phyloP scores from a whole-genome alignment of 1,140 invertebrate genomes.

The Chionoecetes opilio region DNA sequence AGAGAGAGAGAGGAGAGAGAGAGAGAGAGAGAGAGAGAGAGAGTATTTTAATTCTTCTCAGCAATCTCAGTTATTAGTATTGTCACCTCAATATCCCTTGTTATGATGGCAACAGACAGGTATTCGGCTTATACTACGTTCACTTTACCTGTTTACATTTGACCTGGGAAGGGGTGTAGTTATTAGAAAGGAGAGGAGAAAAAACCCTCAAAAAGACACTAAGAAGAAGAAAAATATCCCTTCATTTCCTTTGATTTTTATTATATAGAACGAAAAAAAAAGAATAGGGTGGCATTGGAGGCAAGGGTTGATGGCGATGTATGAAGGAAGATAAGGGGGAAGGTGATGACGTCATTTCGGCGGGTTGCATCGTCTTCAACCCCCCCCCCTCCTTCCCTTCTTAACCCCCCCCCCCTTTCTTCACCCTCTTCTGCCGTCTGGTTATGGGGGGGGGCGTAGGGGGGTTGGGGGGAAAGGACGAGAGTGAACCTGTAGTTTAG shows the following conservation, averaged over 20 bases:
- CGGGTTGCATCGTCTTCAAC: constrained; percentile 34
- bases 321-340: constrained; percentile 8
- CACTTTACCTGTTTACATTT: too few species aligned
- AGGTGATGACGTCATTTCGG: constrained; percentile 50
- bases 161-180: too few species aligned
- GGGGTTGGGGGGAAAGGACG: too few species aligned
- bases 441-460: too few species aligned
- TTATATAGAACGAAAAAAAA: too few species aligned
- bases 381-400: too few species aligned
- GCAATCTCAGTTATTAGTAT: not conserved
- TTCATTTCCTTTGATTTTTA: too few species aligned
- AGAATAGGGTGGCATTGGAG: not conserved
- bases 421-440: too few species aligned
- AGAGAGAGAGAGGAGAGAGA: too few species aligned
- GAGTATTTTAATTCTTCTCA: not conserved
- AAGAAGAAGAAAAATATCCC: constrained; percentile 10
- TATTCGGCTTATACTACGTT: too few species aligned
- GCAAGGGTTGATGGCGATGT: not conserved
- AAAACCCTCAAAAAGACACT: not conserved
- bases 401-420: too few species aligned
- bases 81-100: not conserved
- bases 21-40: too few species aligned
- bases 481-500: not conserved
- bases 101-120: not conserved
- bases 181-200: not conserved